Percentiles rank a stretch among this genome's conserved stretches.
Evolutionary conservation across 2,797 vertebrate genomes (phyloP).

Genomic region (Karalla daura): DNA sequence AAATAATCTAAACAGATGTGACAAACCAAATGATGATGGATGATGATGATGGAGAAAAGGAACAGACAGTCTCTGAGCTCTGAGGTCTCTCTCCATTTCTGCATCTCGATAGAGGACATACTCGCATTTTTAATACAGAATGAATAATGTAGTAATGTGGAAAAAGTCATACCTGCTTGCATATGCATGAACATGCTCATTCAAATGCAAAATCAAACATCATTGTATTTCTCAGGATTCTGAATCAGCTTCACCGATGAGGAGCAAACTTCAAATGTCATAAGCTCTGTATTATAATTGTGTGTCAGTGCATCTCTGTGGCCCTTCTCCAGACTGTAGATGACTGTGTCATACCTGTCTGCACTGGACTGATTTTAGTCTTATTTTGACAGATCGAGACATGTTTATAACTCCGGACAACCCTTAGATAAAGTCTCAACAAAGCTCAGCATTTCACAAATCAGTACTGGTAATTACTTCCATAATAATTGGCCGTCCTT

Average conservation of each 20-base stretch:
- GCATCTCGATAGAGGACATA: constrained; percentile 22
- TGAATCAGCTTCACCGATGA: no score
- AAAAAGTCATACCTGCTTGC: neutral
- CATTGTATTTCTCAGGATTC: no score
- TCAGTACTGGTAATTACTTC: neutral
- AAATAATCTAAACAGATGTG: neutral
- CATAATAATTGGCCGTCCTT: neutral
- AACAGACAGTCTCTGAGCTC: constrained; percentile 6
- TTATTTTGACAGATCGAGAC: neutral
- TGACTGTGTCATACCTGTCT: no score
- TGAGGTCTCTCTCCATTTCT: constrained; percentile 37
- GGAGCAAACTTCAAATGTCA: no score
- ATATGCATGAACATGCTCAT: neutral
- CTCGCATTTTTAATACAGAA: neutral
- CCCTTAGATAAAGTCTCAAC: neutral
- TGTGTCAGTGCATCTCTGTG: no score
- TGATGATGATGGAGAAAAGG: neutral
- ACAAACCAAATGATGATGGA: constrained; percentile 17
- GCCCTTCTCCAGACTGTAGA: no score
- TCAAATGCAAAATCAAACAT: no score
- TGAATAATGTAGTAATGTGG: neutral
- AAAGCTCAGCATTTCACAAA: neutral
- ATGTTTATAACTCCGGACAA: neutral
- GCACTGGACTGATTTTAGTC: neutral
- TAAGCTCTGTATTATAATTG: no score